Conservation (phyloP, 1,140 invertebrate genomes). For the Aporrectodea caliginosa region DNA sequence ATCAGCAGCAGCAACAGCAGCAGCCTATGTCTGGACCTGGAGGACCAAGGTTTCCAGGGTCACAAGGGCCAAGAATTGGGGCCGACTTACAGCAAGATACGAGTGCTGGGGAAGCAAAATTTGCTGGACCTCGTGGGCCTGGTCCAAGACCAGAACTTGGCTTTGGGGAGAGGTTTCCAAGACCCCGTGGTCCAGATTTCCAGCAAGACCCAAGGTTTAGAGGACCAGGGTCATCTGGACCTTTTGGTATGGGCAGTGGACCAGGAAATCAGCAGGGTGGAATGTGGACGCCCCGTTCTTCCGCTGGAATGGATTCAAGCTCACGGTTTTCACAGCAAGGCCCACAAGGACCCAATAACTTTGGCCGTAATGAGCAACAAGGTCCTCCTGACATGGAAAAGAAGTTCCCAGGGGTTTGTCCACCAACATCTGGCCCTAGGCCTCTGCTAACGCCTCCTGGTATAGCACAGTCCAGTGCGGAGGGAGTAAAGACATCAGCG, state of each 20-base stretch:
- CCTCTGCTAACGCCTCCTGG: background rate
- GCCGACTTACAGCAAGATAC: background rate
- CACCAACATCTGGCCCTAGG: background rate
- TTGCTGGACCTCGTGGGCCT: background rate
- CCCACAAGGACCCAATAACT: too few species aligned
- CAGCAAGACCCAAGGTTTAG: background rate
- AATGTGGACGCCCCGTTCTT: background rate
- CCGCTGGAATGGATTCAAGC: too few species aligned
- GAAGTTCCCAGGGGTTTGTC: too few species aligned
- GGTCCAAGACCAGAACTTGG: background rate
- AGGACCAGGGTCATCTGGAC: conserved; percentile 6
- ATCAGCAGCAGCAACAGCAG: too few species aligned
- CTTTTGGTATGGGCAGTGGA: background rate
- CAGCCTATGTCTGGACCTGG: background rate
- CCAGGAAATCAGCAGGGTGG: background rate
- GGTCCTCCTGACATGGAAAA: background rate
- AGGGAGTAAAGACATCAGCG: background rate
- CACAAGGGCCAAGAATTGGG: background rate
- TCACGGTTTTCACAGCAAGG: too few species aligned
- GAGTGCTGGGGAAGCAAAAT: background rate
- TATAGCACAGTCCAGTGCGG: background rate
- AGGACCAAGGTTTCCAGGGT: background rate
- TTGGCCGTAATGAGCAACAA: too few species aligned
- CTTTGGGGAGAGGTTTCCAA: background rate
- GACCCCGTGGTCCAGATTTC: background rate